Percentiles rank a stretch among this genome's conserved stretches.
These are phyloP conservation scores for Eptesicus fuscus DNA, from an alignment of 2,113 vertebrate species.

Conservation along the genomic window DNA sequence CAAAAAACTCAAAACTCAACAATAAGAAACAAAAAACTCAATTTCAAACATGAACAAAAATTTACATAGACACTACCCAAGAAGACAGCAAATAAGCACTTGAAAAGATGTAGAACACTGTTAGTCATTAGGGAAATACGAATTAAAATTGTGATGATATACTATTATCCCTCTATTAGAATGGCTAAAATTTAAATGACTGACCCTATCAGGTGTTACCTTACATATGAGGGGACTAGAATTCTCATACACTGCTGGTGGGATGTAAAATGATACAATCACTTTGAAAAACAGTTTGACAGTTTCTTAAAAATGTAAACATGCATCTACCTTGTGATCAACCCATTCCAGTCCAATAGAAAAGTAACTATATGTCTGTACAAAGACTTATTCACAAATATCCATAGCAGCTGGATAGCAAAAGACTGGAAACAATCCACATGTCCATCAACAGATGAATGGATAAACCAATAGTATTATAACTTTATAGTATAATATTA, in stretches of 20 bases:
- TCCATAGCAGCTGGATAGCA: background rate
- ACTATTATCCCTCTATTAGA: background rate
- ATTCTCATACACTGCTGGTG: background rate
- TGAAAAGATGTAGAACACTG: background rate
- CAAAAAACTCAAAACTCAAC: background rate
- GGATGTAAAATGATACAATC: background rate
- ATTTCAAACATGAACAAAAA: background rate
- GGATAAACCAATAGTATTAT: background rate
- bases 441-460: background rate
- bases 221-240: background rate
- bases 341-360: background rate
- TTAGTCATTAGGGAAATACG: background rate
- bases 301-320: background rate
- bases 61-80: background rate
- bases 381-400: background rate
- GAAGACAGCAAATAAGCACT: background rate
- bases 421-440: background rate
- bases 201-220: background rate
- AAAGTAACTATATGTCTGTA: background rate
- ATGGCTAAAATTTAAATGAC: background rate
- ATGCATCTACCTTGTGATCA: background rate
- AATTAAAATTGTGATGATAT: background rate
- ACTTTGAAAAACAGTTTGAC: background rate
- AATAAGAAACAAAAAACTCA: background rate
- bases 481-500: background rate